Percentiles rank a stretch among this genome's conserved stretches.
Conservation (phyloP, 1,140 invertebrate genomes). For the Reticulitermes speratus region DNA sequence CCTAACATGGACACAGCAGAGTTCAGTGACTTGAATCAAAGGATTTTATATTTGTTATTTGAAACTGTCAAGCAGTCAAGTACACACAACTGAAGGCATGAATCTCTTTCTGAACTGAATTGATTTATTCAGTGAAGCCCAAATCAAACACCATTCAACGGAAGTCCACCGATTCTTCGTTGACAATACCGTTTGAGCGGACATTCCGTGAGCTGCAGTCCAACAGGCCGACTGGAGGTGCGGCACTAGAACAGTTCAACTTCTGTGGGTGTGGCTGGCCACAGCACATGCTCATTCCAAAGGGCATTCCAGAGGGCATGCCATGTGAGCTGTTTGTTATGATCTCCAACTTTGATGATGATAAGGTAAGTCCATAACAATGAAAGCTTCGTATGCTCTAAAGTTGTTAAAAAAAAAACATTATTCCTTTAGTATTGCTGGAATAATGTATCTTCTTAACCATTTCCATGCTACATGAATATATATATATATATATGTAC, state of each 20-base stretch:
- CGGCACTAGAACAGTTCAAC: constrained; percentile 50
- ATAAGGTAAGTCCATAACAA: constrained; percentile 38
- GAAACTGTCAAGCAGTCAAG: too few relatives aligned
- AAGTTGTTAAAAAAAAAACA: background rate
- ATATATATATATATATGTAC: too few relatives aligned
- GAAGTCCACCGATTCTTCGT: constrained; percentile 56
- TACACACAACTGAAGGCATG: too few relatives aligned
- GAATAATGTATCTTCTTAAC: too few relatives aligned
- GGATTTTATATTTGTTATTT: too few relatives aligned
- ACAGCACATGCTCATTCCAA: constrained; percentile 54
- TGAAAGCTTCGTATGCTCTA: background rate
- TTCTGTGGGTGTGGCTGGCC: constrained; percentile 60
- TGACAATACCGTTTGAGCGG: constrained; percentile 64
- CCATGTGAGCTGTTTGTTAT: constrained; percentile 51
- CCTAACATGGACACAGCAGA: too few relatives aligned
- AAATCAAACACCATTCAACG: constrained; percentile 57
- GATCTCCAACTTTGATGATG: constrained; percentile 50
- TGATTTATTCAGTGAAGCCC: constrained; percentile 50
- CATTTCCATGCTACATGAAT: too few relatives aligned
- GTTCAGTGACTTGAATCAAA: too few relatives aligned
- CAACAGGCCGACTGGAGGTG: constrained; percentile 44
- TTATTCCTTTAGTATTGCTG: too few relatives aligned
- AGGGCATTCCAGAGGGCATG: constrained; percentile 46
- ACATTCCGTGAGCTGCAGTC: constrained; percentile 59
- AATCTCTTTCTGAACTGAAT: too few relatives aligned